Conservation (phyloP, 2,797 vertebrate species). For the Columba guinea region DNA sequence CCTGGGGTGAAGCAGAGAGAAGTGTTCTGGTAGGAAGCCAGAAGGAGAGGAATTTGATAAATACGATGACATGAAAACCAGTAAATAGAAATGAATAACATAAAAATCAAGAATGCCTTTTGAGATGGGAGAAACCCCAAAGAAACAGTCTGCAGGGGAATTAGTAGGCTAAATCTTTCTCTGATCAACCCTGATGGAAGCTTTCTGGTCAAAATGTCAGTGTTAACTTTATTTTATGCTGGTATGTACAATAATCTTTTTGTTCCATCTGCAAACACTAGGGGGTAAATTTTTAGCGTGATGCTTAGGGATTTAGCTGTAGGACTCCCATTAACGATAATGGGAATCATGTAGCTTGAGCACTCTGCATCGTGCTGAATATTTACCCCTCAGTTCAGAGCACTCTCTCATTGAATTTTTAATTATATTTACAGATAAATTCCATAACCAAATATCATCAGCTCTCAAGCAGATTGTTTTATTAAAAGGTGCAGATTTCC, state of each 20-base stretch:
- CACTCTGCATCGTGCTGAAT: conserved; percentile 72
- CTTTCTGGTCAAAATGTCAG: conserved; percentile 73
- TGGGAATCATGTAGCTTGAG: conserved; percentile 72
- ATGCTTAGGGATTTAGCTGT: conserved; percentile 73
- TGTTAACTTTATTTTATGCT: conserved; percentile 74
- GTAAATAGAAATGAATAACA: conserved; percentile 9
- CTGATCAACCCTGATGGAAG: conserved; percentile 41
- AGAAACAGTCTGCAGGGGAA: not conserved
- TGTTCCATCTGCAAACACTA: conserved; percentile 80
- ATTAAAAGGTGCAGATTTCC: conserved; percentile 70
- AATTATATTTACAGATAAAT: conserved; percentile 84
- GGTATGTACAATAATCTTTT: conserved; percentile 75
- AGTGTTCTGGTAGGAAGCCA: conserved; percentile 38
- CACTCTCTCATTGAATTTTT: conserved; percentile 74
- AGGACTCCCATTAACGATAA: conserved; percentile 82
- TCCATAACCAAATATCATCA: conserved; percentile 71
- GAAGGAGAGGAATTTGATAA: conserved; percentile 27
- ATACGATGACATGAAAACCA: not conserved
- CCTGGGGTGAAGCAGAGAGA: not conserved
- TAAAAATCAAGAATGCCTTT: not conserved
- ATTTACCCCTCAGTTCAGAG: conserved; percentile 76
- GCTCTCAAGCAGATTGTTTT: conserved; percentile 72
- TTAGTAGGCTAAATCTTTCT: conserved; percentile 30
- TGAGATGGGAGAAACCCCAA: not conserved
- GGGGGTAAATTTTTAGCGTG: conserved; percentile 81